Base-by-base conservation (phyloP, 2,888 invertebrate species). In the Capitulum mitella region DNA sequence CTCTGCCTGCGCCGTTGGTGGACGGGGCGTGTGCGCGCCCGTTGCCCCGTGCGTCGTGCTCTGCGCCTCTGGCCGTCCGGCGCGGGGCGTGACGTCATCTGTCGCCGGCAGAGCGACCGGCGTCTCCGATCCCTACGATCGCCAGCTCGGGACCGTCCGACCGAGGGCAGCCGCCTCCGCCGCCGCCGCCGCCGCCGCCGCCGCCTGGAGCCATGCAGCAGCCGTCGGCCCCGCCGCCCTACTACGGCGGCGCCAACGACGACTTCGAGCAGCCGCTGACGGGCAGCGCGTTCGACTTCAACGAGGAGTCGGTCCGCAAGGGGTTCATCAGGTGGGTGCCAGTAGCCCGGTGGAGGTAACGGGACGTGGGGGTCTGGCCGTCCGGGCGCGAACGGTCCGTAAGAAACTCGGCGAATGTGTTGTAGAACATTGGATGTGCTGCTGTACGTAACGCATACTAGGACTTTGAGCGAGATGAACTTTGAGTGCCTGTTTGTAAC, bases 281-380 rank as follows among this genome's bases (percentile, higher is more conserved):
- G 3, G 64, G 64, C 64, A 37, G 37, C 6, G 64, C 64, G 37
- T 70, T 70, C 64, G 64, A 70, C 64, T 70, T 70, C 64, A 70
- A 16, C 37, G 64, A 70, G 22, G 37, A 70, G 22, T 16, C 37
- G 22, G 64, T 70, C 22, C 64, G 64, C 64, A 70, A 37, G 64
- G 64, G 64, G 3, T 70, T 70, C 64, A 70, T 70, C 64, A 70
- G 64, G 64, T 70, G 22, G 5, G 54, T n/a, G n/a, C n/a, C n/a
- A n/a, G n/a, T n/a, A n/a, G n/a, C n/a, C n/a, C n/a, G n/a, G n/a
- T n/a, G n/a, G n/a, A n/a, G n/a, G n/a, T n/a, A n/a, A n/a, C n/a
- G n/a, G n/a, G n/a, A n/a, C n/a, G n/a, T n/a, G n/a, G n/a, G n/a
- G n/a, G n/a, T n/a, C n/a, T n/a, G n/a, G n/a, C n/a, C n/a, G n/a